Evolutionary conservation across 2,888 invertebrate species (phyloP), one percentile per base, ranked within the genome.

Genomic region (Tryphoninae sp.): DNA sequence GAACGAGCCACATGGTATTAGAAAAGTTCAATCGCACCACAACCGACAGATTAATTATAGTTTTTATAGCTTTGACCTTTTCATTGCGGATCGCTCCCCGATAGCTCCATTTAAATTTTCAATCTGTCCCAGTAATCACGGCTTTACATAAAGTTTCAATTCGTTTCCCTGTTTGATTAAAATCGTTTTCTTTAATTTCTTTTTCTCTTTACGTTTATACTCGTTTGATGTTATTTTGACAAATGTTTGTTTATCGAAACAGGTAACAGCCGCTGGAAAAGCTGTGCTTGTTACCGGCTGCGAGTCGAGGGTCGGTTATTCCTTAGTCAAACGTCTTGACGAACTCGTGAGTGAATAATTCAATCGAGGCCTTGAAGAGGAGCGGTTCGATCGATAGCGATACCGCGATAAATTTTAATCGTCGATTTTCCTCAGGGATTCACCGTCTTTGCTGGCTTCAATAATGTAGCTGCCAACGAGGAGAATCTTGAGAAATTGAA

Each of bases 381-480:
- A n/a, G 1, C 1, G 40, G 16, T 13, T 22, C 69, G 76, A 59
- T 68, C 73, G 74, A 75, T 67, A 40, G 33, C 33, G 33, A 16
- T 23, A 8, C 51, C 26, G 40, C 49, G 23, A 69, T 69, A 73
- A 65, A 26, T 62, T 79, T 65, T 78, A 23, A 83, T 58, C 45
- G 61, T 65, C 53, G 4, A 68, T 86, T 72, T 73, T 81, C 83
- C 84, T 72, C 83, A 93, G 92, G 97, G 97, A 45, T 96, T 97
- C 91, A 96, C 96, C 61, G 96, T 97, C n/a, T 97, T 97, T 90
- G 97, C 97, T 72, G 97, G 96, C 82, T 97, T 97, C 91, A 94
- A 94, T 86, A 94, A 93, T 88, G 94, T 95, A 87, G 93, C 94
- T 0, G 95, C 95, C 8, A 95, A 94, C 81, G 94, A 95, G 77